Conservation (phyloP, 92 coral and sea anemone species). For the Diadumene lineata region DNA sequence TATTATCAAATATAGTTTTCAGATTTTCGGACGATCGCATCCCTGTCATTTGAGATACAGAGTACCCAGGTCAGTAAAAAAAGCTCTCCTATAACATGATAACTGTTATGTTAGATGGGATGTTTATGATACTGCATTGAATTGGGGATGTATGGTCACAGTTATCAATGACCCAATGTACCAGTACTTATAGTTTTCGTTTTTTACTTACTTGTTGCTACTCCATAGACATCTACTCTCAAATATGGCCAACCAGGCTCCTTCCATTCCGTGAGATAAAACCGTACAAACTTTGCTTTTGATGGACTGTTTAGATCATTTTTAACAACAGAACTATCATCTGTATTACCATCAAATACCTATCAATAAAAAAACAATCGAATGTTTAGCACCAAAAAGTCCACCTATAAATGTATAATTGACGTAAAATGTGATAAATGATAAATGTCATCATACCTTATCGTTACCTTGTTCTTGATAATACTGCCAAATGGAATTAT, state of each 20-base stretch:
- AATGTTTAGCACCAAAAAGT: neutral
- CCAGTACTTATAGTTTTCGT: neutral
- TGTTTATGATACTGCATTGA: too few species aligned
- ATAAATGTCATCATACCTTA: constrained; percentile 7
- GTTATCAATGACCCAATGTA: too few species aligned
- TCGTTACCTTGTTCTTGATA: constrained; percentile 21
- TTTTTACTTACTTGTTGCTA: neutral
- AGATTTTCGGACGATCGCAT: too few species aligned
- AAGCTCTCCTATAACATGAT: too few species aligned
- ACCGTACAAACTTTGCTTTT: constrained; percentile 19
- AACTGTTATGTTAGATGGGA: too few species aligned
- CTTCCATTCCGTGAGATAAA: neutral
- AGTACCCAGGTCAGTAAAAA: too few species aligned
- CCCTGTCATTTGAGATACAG: too few species aligned
- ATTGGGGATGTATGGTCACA: too few species aligned
- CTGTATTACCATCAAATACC: constrained; percentile 24
- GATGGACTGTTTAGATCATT: neutral
- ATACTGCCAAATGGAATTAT: constrained; percentile 24
- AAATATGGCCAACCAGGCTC: neutral
- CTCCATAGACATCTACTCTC: constrained; percentile 19
- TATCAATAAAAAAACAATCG: constrained; percentile 3
- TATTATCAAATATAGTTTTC: too few species aligned
- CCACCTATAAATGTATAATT: neutral
- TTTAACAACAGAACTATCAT: neutral
- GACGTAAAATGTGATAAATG: neutral